A percentile compares a stretch with the other conserved stretches of the same genome.
phyloP scores from a whole-genome alignment of 2,797 vertebrate species.

The Ataeniobius toweri region DNA sequence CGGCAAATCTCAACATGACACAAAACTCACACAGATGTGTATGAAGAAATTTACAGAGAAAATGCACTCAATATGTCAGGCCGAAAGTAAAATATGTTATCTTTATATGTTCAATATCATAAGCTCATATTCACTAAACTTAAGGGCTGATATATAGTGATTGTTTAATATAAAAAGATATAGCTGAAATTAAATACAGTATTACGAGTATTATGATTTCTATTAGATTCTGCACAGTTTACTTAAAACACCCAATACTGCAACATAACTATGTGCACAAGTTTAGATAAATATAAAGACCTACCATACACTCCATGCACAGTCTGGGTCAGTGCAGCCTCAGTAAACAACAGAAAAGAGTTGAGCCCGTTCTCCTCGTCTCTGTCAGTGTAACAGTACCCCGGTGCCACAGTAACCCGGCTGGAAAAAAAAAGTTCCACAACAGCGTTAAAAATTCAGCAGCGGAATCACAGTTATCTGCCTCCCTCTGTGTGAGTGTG shows the following conservation, averaged over 20 bases:
- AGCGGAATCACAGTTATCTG: constrained; percentile 77
- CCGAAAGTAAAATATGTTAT: not conserved
- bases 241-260: not conserved
- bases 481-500: constrained; percentile 53
- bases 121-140: not conserved
- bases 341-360: constrained; percentile 45
- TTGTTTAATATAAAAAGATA: not conserved
- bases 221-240: not conserved
- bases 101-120: not conserved
- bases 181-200: not conserved
- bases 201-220: not conserved
- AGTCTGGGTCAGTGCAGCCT: constrained; percentile 38
- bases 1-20: not conserved
- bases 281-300: constrained; percentile 13
- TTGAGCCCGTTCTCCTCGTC: constrained; percentile 40
- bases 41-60: too few species aligned
- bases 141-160: not conserved
- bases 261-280: too few species aligned
- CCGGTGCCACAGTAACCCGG: constrained; percentile 77
- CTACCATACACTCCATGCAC: constrained; percentile 58
- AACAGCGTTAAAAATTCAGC: constrained; percentile 85
- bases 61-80: not conserved
- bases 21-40: not conserved
- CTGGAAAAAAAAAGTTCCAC: constrained; percentile 79
- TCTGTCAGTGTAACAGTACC: constrained; percentile 63